phyloP scores from a whole-genome alignment of 2,113 vertebrate species.

The Mus pahari region DNA sequence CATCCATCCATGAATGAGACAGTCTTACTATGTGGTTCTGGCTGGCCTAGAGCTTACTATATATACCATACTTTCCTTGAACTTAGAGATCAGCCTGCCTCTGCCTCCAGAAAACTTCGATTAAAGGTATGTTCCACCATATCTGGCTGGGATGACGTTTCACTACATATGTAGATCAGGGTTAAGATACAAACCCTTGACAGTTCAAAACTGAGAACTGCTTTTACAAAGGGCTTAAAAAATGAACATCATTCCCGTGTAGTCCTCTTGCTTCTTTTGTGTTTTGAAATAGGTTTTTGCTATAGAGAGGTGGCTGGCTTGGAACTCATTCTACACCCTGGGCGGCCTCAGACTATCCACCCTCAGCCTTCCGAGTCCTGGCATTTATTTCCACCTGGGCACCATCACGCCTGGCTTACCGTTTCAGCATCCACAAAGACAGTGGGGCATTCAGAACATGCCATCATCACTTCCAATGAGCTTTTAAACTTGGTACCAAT shows the following conservation, averaged over 20 bases:
- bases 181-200: conserved; percentile 21
- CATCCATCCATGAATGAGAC: neutral
- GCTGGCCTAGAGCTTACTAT: neutral
- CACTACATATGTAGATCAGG: neutral
- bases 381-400: neutral
- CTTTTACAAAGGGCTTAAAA: neutral
- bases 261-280: neutral
- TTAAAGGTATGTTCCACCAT: neutral
- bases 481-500: conserved; percentile 97
- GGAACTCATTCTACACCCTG: neutral
- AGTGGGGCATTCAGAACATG: conserved; percentile 95
- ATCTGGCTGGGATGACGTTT: neutral
- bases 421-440: conserved; percentile 99
- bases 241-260: neutral
- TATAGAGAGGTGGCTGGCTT: neutral
- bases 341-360: neutral
- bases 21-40: neutral
- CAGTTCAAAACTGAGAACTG: neutral
- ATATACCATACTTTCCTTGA: neutral
- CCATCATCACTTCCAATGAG: conserved; percentile 96
- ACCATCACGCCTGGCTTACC: conserved; percentile 84
- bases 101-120: neutral
- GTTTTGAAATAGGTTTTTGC: neutral
- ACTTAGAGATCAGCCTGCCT: neutral
- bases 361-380: neutral